These are phyloP conservation scores for Drosophila grimshawi DNA, from an alignment of 1,140 invertebrate genomes.

Conservation along the genomic window DNA sequence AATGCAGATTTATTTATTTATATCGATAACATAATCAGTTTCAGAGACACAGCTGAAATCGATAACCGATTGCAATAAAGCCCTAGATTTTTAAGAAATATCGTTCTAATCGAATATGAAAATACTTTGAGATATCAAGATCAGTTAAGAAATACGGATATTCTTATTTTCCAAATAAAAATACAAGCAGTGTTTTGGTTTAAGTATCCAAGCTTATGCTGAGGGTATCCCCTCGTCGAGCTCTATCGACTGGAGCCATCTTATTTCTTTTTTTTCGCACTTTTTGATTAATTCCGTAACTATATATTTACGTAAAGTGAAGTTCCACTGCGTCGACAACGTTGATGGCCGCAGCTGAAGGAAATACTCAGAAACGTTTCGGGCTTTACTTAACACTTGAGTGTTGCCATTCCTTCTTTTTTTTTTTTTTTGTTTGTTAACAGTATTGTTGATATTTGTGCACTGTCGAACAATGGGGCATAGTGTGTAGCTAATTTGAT, in stretches of 20 bases:
- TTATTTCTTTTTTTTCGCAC: slow-evolving; percentile 44
- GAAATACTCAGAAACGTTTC: slow-evolving; percentile 7
- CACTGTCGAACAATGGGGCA: slow-evolving; percentile 37
- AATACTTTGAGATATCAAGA: too few relatives aligned
- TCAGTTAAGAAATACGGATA: too few relatives aligned
- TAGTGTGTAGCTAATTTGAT: slow-evolving; percentile 54
- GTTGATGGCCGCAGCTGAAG: slow-evolving; percentile 30
- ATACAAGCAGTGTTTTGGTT: too few relatives aligned
- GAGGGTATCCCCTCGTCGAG: too few relatives aligned
- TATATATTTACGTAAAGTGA: slow-evolving; percentile 73
- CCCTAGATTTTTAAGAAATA: too few relatives aligned
- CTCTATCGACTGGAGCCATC: background rate
- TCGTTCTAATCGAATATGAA: too few relatives aligned
- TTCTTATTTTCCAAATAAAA: too few relatives aligned
- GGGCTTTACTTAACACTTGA: slow-evolving; percentile 65
- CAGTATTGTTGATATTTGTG: slow-evolving; percentile 60
- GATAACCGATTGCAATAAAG: too few relatives aligned
- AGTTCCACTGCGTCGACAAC: slow-evolving; percentile 53
- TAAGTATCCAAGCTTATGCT: too few relatives aligned
- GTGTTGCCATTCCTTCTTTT: slow-evolving; percentile 31
- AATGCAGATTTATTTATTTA: too few relatives aligned
- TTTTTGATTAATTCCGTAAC: slow-evolving; percentile 78
- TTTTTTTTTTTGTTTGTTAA: slow-evolving; percentile 1
- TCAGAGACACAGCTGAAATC: too few relatives aligned
- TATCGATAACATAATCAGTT: too few relatives aligned